phyloP scores from a whole-genome alignment of 2,888 invertebrate species.

The Andrena bucephala region DNA sequence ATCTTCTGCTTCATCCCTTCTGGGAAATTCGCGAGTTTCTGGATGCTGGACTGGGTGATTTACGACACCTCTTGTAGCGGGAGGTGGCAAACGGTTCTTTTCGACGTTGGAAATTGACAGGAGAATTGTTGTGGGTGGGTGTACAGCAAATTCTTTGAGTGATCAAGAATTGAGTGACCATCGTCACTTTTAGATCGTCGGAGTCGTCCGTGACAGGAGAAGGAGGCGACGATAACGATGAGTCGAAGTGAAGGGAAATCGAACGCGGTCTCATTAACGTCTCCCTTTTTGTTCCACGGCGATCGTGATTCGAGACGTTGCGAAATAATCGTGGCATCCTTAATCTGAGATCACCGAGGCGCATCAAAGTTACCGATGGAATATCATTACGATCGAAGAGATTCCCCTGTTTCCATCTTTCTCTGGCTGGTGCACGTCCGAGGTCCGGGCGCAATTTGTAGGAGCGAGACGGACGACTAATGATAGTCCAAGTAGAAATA shows the following conservation, averaged over 20 bases:
- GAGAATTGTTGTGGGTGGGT: constrained; percentile 5
- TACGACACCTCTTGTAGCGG: constrained; percentile 35
- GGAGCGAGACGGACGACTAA: constrained; percentile 51
- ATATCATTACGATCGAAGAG: constrained; percentile 65
- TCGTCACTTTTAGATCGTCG: no score
- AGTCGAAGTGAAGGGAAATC: constrained; percentile 66
- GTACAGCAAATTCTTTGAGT: no score
- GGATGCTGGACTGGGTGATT: constrained; percentile 14
- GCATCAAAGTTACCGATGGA: constrained; percentile 63
- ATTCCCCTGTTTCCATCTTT: constrained; percentile 42
- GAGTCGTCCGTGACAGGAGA: background rate
- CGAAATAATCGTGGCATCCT: constrained; percentile 68
- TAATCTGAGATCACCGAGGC: constrained; percentile 64
- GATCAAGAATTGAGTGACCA: no score
- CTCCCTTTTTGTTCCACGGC: constrained; percentile 68
- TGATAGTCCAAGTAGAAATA: constrained; percentile 60
- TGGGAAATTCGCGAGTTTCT: constrained; percentile 51
- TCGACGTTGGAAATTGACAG: constrained; percentile 15
- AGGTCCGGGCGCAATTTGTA: constrained; percentile 50
- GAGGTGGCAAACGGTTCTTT: constrained; percentile 31
- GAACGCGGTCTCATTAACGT: constrained; percentile 71
- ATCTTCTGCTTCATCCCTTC: constrained; percentile 46
- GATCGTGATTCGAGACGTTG: constrained; percentile 63
- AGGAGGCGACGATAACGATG: constrained; percentile 12
- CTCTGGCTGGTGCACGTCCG: background rate